Conservation (phyloP, 2,113 vertebrate species). For the Psilopsiagon aurifrons region DNA sequence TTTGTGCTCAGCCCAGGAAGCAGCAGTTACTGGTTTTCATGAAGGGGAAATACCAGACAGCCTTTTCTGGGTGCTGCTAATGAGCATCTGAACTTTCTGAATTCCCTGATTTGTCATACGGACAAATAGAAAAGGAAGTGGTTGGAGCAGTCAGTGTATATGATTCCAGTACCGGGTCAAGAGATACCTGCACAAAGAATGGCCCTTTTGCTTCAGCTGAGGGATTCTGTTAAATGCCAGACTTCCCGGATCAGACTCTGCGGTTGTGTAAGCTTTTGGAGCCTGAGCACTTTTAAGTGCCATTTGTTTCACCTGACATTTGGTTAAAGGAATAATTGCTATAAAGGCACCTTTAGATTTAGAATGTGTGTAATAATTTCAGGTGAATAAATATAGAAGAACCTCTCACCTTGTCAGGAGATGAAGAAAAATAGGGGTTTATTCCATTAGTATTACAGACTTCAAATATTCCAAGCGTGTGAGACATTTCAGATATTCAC, state of each 20-base stretch:
- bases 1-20: neutral
- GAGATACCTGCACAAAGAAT: neutral
- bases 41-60: neutral
- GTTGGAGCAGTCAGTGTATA: neutral
- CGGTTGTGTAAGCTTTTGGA: neutral
- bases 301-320: neutral
- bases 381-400: neutral
- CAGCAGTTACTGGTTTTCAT: neutral
- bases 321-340: neutral
- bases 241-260: rapidly evolving
- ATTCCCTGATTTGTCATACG: neutral
- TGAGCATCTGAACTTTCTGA: neutral
- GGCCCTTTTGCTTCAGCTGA: neutral
- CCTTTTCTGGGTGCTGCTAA: neutral
- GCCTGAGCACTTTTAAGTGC: neutral
- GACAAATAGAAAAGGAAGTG: neutral
- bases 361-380: rapidly evolving
- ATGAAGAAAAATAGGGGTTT: neutral
- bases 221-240: neutral
- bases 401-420: neutral
- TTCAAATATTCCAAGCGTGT: neutral
- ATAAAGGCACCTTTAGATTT: neutral
- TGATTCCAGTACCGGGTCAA: neutral
- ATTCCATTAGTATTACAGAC: no score
- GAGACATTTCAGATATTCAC: neutral